Conservation (phyloP, 1,140 invertebrate species). For the Pristionchus pacificus region DNA sequence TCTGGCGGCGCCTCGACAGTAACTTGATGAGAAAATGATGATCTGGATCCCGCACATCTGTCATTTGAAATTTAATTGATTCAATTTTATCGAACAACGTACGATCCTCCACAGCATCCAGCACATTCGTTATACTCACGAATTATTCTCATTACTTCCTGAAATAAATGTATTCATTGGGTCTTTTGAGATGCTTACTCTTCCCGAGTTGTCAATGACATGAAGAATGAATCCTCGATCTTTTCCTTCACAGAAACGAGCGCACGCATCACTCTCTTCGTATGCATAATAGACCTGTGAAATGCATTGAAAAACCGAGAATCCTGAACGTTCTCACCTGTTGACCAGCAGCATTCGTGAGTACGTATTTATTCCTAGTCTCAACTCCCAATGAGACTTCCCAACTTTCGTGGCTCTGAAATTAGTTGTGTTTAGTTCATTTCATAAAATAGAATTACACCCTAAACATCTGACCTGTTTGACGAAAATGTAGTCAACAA, state of each 20-base stretch:
- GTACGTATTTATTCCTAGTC: slow-evolving; percentile 17
- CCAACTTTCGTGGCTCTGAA: no score
- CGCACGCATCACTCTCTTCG: slow-evolving; percentile 25
- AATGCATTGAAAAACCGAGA: no score
- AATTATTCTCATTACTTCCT: no score
- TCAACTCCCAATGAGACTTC: slow-evolving; percentile 18
- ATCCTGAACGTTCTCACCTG: no score
- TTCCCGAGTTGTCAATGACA: slow-evolving; percentile 16
- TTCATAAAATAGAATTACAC: background rate
- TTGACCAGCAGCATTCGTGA: slow-evolving; percentile 26
- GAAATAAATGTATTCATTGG: background rate
- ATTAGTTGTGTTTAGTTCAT: no score
- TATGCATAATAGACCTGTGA: slow-evolving; percentile 20
- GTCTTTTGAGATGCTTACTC: background rate
- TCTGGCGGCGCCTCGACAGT: slow-evolving; percentile 23
- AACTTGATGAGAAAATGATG: slow-evolving; percentile 15
- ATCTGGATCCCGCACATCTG: no score
- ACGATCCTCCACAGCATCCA: no score
- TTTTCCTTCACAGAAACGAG: slow-evolving; percentile 18
- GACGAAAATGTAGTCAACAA: slow-evolving; percentile 21
- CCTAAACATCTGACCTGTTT: slow-evolving; percentile 5
- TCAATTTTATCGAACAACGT: no score
- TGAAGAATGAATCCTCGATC: slow-evolving; percentile 26
- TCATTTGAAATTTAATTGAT: no score
- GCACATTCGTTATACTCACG: no score